phyloP scores from a whole-genome alignment of 92 coral and sea anemone species.

The Zoanthus gigantus region DNA sequence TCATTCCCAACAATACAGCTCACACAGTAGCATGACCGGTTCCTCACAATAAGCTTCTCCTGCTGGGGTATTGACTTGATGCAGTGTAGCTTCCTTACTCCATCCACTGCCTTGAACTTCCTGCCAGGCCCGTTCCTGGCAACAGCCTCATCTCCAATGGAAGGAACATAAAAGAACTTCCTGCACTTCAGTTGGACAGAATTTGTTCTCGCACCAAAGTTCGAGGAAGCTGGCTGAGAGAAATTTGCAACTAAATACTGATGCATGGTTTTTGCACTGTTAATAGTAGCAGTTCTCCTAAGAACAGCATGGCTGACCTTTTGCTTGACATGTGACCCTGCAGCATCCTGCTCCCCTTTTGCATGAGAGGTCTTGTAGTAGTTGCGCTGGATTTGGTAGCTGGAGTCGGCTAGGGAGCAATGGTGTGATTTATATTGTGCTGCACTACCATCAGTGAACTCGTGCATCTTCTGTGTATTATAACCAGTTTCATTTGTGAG shows the following conservation, averaged over 20 bases:
- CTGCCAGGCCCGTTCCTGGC: slow-evolving; percentile 36
- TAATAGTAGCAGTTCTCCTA: too few species aligned
- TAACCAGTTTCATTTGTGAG: too few species aligned
- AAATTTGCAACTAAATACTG: too few species aligned
- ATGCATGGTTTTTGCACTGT: too few species aligned
- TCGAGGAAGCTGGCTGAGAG: too few species aligned
- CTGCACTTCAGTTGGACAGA: slow-evolving; percentile 3
- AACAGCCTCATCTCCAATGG: slow-evolving; percentile 48
- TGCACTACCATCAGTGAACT: not conserved
- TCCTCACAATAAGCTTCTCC: slow-evolving; percentile 34
- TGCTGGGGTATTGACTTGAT: slow-evolving; percentile 45
- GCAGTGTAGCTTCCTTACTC: slow-evolving; percentile 52
- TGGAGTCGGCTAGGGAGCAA: not conserved
- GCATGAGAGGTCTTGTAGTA: too few species aligned
- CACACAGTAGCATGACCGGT: slow-evolving; percentile 40
- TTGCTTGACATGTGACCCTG: too few species aligned
- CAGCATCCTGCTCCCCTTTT: too few species aligned
- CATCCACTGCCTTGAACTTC: slow-evolving; percentile 2
- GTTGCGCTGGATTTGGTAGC: too few species aligned
- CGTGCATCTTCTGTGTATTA: not conserved
- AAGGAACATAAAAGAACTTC: too few species aligned
- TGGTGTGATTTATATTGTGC: not conserved
- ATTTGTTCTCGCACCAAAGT: slow-evolving; percentile 42
- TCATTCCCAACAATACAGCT: slow-evolving; percentile 38
- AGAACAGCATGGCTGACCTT: too few species aligned